Percentiles rank a stretch among this genome's conserved stretches.
Conservation (phyloP, 1,140 invertebrate species). For the Homarus americanus region DNA sequence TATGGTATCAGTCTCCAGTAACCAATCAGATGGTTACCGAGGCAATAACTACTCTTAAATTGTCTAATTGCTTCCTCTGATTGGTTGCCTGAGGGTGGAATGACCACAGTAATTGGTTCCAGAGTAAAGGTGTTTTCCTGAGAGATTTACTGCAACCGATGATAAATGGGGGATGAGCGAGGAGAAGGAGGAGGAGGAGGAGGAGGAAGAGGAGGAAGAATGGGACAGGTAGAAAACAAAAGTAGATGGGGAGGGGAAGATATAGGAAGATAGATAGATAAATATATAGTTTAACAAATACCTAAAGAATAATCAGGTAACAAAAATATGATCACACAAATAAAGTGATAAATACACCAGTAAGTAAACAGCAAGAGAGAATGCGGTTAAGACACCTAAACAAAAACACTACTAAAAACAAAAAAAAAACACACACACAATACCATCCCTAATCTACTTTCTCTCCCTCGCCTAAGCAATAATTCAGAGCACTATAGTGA, state of each 20-base stretch:
- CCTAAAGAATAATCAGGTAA: too few relatives aligned
- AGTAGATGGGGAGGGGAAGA: not conserved
- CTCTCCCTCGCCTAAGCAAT: too few relatives aligned
- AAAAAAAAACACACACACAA: too few relatives aligned
- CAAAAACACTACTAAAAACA: too few relatives aligned
- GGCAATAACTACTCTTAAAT: slow-evolving; percentile 32
- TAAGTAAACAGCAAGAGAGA: too few relatives aligned
- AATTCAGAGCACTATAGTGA: too few relatives aligned
- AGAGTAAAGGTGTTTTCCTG: slow-evolving; percentile 30
- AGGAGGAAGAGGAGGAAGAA: not conserved
- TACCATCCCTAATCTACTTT: too few relatives aligned
- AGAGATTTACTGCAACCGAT: slow-evolving; percentile 4
- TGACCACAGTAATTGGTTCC: slow-evolving; percentile 38
- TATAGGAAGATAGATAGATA: not conserved
- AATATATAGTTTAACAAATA: not conserved
- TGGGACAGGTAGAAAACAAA: too few relatives aligned
- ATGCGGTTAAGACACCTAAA: too few relatives aligned
- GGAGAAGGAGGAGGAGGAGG: slow-evolving; percentile 8
- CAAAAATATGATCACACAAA: too few relatives aligned
- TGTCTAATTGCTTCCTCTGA: slow-evolving; percentile 53
- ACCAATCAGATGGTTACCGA: slow-evolving; percentile 41
- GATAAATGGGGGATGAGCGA: not conserved
- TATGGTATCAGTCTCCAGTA: not conserved
- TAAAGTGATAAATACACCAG: too few relatives aligned
- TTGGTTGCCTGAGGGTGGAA: slow-evolving; percentile 52